A percentile compares a stretch with the other conserved stretches of the same genome.
Conservation (phyloP, 2,888 invertebrate species). For the Ptilodon capucinus region DNA sequence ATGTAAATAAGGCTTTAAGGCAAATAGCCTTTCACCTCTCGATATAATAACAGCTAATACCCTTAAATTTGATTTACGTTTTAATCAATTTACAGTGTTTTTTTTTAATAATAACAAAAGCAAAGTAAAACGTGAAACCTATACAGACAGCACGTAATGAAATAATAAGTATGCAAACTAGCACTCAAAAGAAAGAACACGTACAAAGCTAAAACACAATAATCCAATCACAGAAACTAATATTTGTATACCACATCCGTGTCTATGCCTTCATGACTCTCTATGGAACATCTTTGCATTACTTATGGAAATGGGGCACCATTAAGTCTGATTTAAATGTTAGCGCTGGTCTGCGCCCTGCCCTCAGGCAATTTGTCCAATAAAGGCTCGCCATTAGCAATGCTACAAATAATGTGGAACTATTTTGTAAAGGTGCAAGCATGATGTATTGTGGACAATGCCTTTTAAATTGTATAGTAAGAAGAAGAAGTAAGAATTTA, state of each 20-base stretch:
- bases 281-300: conserved; percentile 37
- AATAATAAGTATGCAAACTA: background rate
- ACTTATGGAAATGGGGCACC: conserved; percentile 68
- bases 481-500: no score
- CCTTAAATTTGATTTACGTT: no score
- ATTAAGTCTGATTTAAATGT: conserved; percentile 78
- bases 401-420: conserved; percentile 37
- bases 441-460: no score
- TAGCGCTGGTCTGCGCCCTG: conserved; percentile 55
- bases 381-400: conserved; percentile 48
- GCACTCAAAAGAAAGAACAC: background rate
- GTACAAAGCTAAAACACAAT: no score
- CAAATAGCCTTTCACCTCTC: no score
- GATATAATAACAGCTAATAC: no score
- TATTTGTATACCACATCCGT: conserved; percentile 12
- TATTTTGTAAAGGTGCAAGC: background rate
- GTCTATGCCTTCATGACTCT: conserved; percentile 6
- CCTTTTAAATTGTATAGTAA: no score
- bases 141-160: background rate
- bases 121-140: no score
- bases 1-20: no score
- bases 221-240: background rate
- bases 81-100: no score
- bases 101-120: no score
- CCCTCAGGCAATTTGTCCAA: conserved; percentile 65